These are phyloP conservation scores for Caerostris darwini DNA, from an alignment of 1,140 invertebrate species.

Conservation along the genomic window DNA sequence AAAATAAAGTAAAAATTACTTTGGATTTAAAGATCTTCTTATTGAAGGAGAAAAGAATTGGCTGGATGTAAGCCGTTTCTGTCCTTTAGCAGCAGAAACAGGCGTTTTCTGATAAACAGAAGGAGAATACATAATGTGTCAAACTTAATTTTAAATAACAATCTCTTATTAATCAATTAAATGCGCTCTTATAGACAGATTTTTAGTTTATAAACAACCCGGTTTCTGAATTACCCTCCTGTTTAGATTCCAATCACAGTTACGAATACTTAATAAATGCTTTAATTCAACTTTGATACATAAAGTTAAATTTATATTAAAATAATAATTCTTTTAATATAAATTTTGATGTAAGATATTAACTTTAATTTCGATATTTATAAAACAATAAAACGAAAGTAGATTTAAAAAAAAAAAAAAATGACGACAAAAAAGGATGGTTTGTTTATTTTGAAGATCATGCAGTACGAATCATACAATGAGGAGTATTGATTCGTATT, in stretches of 20 bases:
- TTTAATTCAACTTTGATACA: too few relatives aligned
- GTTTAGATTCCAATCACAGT: not conserved
- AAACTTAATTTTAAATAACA: not conserved
- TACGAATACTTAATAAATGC: not conserved
- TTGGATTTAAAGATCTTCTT: conserved; percentile 15
- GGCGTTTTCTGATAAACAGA: conserved; percentile 16
- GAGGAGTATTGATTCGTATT: too few relatives aligned
- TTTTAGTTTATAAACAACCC: not conserved
- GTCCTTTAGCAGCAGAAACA: conserved; percentile 11
- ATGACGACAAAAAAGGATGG: too few relatives aligned
- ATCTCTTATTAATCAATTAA: not conserved
- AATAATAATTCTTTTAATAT: too few relatives aligned
- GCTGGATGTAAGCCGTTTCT: conserved; percentile 2
- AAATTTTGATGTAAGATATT: too few relatives aligned
- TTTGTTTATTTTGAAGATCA: too few relatives aligned
- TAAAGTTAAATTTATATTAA: too few relatives aligned
- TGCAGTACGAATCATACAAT: too few relatives aligned
- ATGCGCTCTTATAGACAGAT: not conserved
- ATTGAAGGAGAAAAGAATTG: conserved; percentile 44
- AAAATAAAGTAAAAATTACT: not conserved
- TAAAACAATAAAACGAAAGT: too few relatives aligned
- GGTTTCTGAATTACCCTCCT: not conserved
- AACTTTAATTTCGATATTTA: too few relatives aligned
- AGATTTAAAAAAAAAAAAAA: too few relatives aligned
- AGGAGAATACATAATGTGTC: conserved; percentile 39